phyloP scores from a whole-genome alignment of 1,140 invertebrate genomes.

The Holotrichia oblita region DNA sequence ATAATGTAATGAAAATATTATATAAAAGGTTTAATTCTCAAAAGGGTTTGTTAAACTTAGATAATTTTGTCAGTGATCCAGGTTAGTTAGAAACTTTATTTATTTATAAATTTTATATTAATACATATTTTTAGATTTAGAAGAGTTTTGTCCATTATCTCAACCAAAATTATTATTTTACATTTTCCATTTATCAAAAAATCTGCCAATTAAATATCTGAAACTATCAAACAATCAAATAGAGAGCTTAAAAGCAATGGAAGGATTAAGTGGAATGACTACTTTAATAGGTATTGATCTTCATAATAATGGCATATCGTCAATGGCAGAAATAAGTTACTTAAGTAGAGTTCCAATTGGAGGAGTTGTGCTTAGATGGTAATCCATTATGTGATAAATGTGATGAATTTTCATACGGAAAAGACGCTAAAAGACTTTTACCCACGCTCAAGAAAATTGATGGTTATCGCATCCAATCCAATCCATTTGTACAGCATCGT shows the following conservation, averaged over 20 bases:
- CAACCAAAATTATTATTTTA: conserved; percentile 62
- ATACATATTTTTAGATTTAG: conserved; percentile 59
- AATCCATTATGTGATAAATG: conserved; percentile 84
- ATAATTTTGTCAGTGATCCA: conserved; percentile 62
- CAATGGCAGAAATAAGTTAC: conserved; percentile 69
- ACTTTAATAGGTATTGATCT: conserved; percentile 61
- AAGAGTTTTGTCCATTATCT: conserved; percentile 63
- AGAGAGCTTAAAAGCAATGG: conserved; percentile 56
- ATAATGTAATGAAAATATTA: conserved; percentile 59
- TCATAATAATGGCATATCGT: conserved; percentile 69
- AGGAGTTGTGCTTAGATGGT: conserved; percentile 78
- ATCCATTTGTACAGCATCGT: conserved; percentile 68
- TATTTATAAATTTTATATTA: no score
- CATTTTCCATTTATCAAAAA: conserved; percentile 62
- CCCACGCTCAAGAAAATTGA: conserved; percentile 66
- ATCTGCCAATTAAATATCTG: no score
- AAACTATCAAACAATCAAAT: conserved; percentile 63
- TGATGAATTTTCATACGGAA: conserved; percentile 76
- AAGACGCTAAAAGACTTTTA: conserved; percentile 62
- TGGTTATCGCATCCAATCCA: conserved; percentile 64
- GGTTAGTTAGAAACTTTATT: conserved; percentile 48
- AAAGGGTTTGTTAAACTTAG: conserved; percentile 59
- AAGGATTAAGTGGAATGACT: conserved; percentile 55
- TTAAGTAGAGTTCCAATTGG: conserved; percentile 75
- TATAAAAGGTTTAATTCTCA: conserved; percentile 59